A percentile compares a stretch with the other conserved stretches of the same genome.
These are phyloP conservation scores for Pseudachorutes palmiensis DNA, from an alignment of 1,140 invertebrate species.

Conservation along the genomic window DNA sequence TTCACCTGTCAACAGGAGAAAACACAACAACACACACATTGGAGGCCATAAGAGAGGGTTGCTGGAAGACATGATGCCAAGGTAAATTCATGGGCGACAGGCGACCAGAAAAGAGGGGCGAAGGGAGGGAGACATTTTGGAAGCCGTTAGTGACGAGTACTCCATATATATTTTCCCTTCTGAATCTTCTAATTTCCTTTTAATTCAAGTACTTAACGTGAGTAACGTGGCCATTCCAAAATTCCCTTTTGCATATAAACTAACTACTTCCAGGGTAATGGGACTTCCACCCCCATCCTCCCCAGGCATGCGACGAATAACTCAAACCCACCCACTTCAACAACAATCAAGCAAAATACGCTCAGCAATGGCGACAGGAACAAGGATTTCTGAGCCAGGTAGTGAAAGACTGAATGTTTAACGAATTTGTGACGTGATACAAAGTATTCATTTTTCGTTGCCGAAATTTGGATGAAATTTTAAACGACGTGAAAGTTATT, in stretches of 20 bases:
- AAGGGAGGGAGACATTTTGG: constrained; percentile 3
- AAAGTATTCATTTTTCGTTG: no score
- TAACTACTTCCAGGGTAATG: constrained; percentile 36
- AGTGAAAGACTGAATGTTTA: no score
- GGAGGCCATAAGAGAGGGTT: no score
- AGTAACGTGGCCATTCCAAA: constrained; percentile 35
- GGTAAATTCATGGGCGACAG: no score
- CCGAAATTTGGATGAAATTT: no score
- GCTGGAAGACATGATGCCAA: no score
- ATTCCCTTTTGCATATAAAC: constrained; percentile 38
- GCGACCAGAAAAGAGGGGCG: not conserved
- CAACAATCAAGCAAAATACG: no score
- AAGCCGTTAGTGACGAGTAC: constrained; percentile 17
- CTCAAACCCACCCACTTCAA: constrained; percentile 24
- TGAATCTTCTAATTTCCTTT: constrained; percentile 37
- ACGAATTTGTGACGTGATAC: no score
- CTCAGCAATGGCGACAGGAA: no score
- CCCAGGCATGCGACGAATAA: not conserved
- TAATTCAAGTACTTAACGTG: constrained; percentile 38
- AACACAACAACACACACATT: not conserved
- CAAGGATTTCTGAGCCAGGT: no score
- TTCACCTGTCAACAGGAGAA: not conserved
- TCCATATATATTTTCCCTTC: constrained; percentile 27
- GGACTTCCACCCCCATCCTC: constrained; percentile 13
- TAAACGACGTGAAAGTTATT: no score